These are phyloP conservation scores for Lycia hirtaria DNA, from an alignment of 2,888 invertebrate genomes.

Conservation along the genomic window DNA sequence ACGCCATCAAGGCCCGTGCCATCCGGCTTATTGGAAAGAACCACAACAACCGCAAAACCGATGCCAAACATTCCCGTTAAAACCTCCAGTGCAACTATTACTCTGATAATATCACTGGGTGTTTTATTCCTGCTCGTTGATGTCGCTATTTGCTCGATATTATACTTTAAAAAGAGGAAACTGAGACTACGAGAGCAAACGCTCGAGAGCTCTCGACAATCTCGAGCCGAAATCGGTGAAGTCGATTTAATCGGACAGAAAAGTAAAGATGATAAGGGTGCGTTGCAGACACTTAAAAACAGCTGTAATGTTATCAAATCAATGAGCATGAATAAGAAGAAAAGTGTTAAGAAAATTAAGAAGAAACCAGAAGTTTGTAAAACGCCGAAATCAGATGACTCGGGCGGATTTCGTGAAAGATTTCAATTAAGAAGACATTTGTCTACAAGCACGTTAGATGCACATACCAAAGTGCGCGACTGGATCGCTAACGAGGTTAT, in stretches of 20 bases:
- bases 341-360: slow-evolving; percentile 77
- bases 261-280: slow-evolving; percentile 76
- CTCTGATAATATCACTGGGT: slow-evolving; percentile 87
- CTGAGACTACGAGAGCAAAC: slow-evolving; percentile 80
- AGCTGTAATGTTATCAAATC: slow-evolving; percentile 86
- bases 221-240: slow-evolving; percentile 81
- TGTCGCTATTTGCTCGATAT: slow-evolving; percentile 87
- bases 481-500: slow-evolving; percentile 94
- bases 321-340: slow-evolving; percentile 81
- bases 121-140: slow-evolving; percentile 90
- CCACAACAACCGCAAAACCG: slow-evolving; percentile 59
- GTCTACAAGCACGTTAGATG: slow-evolving; percentile 93
- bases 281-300: slow-evolving; percentile 76
- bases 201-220: slow-evolving; percentile 73
- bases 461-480: slow-evolving; percentile 93
- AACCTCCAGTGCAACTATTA: slow-evolving; percentile 86
- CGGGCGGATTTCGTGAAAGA: slow-evolving; percentile 84
- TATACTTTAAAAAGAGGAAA: slow-evolving; percentile 88
- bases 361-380: slow-evolving; percentile 84
- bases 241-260: slow-evolving; percentile 80
- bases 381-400: slow-evolving; percentile 84
- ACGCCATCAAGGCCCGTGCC: slow-evolving; percentile 65
- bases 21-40: slow-evolving; percentile 67
- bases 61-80: slow-evolving; percentile 69
- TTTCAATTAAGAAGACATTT: slow-evolving; percentile 89